These are phyloP conservation scores for Lordiphosa clarofinis DNA, from an alignment of 1,140 invertebrate species.

Conservation along the genomic window DNA sequence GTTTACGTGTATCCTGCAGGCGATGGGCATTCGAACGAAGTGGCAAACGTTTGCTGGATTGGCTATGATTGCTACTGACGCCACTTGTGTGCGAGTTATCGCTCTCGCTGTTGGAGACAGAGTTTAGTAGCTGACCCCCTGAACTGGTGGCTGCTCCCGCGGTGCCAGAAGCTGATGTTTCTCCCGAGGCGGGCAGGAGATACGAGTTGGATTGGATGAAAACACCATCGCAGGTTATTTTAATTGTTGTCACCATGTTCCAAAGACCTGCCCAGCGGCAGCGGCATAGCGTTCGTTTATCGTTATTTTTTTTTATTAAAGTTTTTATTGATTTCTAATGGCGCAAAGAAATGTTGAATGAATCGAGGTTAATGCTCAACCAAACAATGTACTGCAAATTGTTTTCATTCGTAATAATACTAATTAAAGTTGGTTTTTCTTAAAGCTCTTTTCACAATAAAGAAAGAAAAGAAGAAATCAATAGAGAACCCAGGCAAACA, in stretches of 20 bases:
- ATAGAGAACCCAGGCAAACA: slow-evolving; percentile 26
- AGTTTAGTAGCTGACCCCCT: slow-evolving; percentile 4
- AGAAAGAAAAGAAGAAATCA: slow-evolving; percentile 34
- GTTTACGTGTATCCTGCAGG: slow-evolving; percentile 42
- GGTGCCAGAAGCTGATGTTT: slow-evolving; percentile 5
- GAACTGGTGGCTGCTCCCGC: slow-evolving; percentile 2
- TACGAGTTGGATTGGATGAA: slow-evolving; percentile 78
- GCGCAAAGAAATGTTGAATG: not conserved
- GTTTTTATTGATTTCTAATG: not conserved
- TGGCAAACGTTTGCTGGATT: slow-evolving; percentile 16
- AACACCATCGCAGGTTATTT: slow-evolving; percentile 78
- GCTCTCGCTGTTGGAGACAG: slow-evolving; percentile 50
- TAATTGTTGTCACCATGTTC: slow-evolving; percentile 79
- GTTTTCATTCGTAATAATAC: slow-evolving; percentile 72
- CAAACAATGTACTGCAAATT: slow-evolving; percentile 58
- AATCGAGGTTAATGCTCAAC: slow-evolving; percentile 63
- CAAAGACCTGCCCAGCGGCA: not conserved
- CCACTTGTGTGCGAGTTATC: slow-evolving; percentile 59
- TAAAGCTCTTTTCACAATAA: not conserved
- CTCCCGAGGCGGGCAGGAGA: slow-evolving; percentile 53
- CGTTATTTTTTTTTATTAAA: too few relatives aligned
- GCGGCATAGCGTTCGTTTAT: slow-evolving; percentile 18
- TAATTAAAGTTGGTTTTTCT: slow-evolving; percentile 58
- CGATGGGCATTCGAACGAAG: slow-evolving; percentile 25
- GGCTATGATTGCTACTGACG: slow-evolving; percentile 41